Base-by-base conservation (phyloP, 1,140 invertebrate species). In the Ceratina japonica region DNA sequence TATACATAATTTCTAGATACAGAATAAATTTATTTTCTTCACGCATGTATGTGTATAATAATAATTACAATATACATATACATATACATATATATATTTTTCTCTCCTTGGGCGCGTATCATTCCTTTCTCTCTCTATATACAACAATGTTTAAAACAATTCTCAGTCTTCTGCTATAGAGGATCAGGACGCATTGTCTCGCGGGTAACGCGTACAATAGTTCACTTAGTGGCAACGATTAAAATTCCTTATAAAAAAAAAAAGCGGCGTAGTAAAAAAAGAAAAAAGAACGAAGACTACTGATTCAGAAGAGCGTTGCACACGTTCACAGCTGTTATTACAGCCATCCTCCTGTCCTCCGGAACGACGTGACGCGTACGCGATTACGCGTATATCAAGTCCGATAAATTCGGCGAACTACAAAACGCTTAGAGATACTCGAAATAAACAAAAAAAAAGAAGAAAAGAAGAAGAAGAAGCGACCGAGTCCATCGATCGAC, bases 101-200 rank as follows among this genome's bases (percentile, higher is more conserved):
- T 12, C n/a, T 68, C 22, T 65, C 54, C 31, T 49, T 12, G 22
- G 31, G 5, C 37, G 0, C 54, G 54, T 56, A 56, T 16, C 56
- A 20, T 68, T 49, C 24, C 61, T 73, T 85, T 89, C 89, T 88
- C 89, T 88, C 87, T 90, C 89, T 90, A 91, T 90, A 87, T 77
- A 88, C 70, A 87, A 74, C 88, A 88, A 61, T 61, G 54, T n/a
- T 86, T 91, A 87, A 87, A 89, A 89, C 84, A 80, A 89, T 86
- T 87, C 87, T 91, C 90, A 91, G 91, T 91, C 91, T 92, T 91
- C 89, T 90, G 85, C 85, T 81, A 82, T 84, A 85, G 77, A 89
- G 81, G 87, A 88, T 86, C 83, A 68, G 49, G 37, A 27, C 66
- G 22, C 27, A 75, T 64, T n/a, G 27, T 13, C 66, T n/a, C 44